Percentiles rank a stretch among this genome's conserved stretches.
Evolutionary conservation across 2,113 vertebrate species (phyloP).

Genomic region (Anas platyrhynchos): DNA sequence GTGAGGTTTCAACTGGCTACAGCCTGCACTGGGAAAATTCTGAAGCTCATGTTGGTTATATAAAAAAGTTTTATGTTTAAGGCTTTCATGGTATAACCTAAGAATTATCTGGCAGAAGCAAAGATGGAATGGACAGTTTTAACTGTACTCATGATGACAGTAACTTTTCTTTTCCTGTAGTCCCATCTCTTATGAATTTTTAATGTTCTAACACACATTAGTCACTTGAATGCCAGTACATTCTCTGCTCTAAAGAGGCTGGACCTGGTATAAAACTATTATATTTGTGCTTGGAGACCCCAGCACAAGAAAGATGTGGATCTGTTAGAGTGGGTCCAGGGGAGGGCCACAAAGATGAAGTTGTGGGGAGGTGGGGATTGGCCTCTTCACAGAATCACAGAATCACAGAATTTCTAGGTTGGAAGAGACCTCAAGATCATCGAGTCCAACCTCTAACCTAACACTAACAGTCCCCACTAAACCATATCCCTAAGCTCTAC

Average conservation of each 20-base stretch:
- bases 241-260: neutral
- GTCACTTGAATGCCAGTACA: neutral
- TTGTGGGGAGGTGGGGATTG: too few species aligned
- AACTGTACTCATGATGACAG: neutral
- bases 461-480: too few species aligned
- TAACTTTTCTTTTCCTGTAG: neutral
- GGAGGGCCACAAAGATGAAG: too few species aligned
- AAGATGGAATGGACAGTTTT: neutral
- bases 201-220: neutral
- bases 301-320: too few species aligned
- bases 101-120: neutral
- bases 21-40: neutral
- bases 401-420: too few species aligned
- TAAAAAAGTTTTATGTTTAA: neutral
- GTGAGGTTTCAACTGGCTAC: neutral
- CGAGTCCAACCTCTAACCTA: too few species aligned
- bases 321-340: too few species aligned
- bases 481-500: too few species aligned
- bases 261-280: accelerated
- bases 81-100: neutral
- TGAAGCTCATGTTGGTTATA: neutral
- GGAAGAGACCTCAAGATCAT: too few species aligned
- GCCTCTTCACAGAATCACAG: too few species aligned
- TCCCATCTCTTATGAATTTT: neutral
- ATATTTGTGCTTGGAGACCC: too few species aligned